Percentiles rank a stretch among this genome's conserved stretches.
Conservation (phyloP, 2,113 vertebrate species). For the Hydrolagus affinis region DNA sequence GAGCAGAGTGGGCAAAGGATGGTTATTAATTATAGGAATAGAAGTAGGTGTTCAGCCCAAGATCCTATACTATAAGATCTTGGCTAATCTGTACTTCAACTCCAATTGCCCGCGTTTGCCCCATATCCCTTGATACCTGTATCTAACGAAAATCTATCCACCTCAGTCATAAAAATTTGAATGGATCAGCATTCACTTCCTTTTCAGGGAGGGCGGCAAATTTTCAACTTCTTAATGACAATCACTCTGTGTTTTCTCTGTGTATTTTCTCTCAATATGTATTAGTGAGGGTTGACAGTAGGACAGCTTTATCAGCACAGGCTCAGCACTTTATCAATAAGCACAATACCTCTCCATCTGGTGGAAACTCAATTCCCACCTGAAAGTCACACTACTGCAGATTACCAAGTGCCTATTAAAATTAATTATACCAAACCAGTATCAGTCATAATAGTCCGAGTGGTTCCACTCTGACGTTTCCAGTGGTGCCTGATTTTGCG, state of each 20-base stretch:
- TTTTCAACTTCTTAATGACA: background rate
- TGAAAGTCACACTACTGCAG: background rate
- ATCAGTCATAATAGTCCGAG: background rate
- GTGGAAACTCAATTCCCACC: background rate
- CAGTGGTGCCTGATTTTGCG: background rate
- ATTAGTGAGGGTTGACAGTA: background rate
- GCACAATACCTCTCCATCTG: background rate
- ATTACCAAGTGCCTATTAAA: background rate
- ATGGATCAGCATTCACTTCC: too few relatives aligned
- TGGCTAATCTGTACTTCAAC: too few relatives aligned
- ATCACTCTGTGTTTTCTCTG: background rate
- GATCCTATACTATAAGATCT: too few relatives aligned
- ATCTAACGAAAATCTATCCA: too few relatives aligned
- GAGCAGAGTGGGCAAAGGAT: too few relatives aligned
- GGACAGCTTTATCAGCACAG: background rate
- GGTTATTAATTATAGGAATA: too few relatives aligned
- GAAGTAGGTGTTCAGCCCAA: too few relatives aligned
- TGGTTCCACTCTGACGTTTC: background rate
- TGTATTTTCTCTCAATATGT: background rate
- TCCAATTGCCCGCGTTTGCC: too few relatives aligned
- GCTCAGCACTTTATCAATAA: background rate
- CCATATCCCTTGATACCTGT: too few relatives aligned
- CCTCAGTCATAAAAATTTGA: too few relatives aligned
- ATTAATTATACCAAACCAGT: slow-evolving; percentile 15
- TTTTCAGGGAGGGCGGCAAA: background rate